These are phyloP conservation scores for Anthoscopus minutus DNA, from an alignment of 2,113 vertebrate species.

Conservation along the genomic window DNA sequence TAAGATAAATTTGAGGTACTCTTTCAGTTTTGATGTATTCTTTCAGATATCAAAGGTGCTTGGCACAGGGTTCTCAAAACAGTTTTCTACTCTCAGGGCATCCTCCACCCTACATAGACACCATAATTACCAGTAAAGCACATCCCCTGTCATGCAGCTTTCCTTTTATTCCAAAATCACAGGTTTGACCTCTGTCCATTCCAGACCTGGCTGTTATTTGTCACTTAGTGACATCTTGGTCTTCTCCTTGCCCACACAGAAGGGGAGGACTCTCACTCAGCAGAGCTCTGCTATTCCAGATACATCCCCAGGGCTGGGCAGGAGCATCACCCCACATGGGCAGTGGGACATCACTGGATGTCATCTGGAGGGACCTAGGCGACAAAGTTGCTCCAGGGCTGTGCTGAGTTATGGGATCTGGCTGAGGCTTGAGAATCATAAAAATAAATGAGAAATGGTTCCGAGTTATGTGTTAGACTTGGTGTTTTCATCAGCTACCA, in stretches of 20 bases:
- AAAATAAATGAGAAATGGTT: background rate
- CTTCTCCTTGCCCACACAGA: background rate
- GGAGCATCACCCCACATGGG: background rate
- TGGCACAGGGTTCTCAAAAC: background rate
- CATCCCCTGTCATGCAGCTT: background rate
- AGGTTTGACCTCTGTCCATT: background rate
- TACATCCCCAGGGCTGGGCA: background rate
- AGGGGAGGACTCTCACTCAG: background rate
- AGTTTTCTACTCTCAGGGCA: background rate
- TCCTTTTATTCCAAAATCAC: background rate
- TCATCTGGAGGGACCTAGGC: background rate
- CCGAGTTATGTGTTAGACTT: background rate
- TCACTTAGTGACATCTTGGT: background rate
- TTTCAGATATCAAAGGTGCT: background rate
- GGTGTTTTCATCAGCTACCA: background rate
- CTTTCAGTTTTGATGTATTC: background rate
- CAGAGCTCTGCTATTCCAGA: background rate
- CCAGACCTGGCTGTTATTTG: background rate
- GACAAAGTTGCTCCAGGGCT: background rate
- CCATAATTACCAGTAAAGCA: background rate
- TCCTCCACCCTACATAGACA: background rate
- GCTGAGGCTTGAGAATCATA: background rate
- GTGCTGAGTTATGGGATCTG: background rate
- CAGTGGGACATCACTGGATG: background rate
- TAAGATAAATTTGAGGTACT: background rate